These are phyloP conservation scores for Pelobates cultripes DNA, from an alignment of 2,797 vertebrate species.

Conservation along the genomic window DNA sequence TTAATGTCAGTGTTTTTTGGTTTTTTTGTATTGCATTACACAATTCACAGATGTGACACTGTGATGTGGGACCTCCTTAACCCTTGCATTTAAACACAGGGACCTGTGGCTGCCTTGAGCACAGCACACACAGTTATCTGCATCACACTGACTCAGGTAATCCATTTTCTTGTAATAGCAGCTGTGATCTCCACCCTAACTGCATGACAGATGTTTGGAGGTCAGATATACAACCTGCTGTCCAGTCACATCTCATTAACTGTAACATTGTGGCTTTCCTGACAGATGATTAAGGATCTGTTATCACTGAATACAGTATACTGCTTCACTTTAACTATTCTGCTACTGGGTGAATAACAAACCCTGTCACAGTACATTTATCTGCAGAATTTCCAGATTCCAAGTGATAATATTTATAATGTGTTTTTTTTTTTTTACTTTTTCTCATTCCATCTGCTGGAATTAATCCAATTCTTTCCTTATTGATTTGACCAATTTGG, in stretches of 20 bases:
- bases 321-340: too few species aligned
- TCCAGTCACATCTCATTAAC: not conserved
- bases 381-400: too few species aligned
- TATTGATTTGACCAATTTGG: too few species aligned
- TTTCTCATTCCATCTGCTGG: too few species aligned
- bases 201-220: not conserved
- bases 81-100: not conserved
- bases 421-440: too few species aligned
- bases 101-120: not conserved
- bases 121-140: not conserved
- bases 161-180: not conserved
- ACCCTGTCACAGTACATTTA: too few species aligned
- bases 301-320: too few species aligned
- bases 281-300: too few species aligned
- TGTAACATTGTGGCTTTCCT: too few species aligned
- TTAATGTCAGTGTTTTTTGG: not conserved
- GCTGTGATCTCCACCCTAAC: not conserved
- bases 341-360: too few species aligned
- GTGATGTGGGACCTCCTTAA: not conserved
- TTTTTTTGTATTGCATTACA: not conserved
- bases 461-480: too few species aligned
- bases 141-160: constrained; percentile 17
- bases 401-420: too few species aligned
- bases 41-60: constrained; percentile 11
- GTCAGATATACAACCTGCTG: not conserved